Base-by-base conservation (phyloP, 2,113 vertebrate genomes). In the Hydropotes inermis region DNA sequence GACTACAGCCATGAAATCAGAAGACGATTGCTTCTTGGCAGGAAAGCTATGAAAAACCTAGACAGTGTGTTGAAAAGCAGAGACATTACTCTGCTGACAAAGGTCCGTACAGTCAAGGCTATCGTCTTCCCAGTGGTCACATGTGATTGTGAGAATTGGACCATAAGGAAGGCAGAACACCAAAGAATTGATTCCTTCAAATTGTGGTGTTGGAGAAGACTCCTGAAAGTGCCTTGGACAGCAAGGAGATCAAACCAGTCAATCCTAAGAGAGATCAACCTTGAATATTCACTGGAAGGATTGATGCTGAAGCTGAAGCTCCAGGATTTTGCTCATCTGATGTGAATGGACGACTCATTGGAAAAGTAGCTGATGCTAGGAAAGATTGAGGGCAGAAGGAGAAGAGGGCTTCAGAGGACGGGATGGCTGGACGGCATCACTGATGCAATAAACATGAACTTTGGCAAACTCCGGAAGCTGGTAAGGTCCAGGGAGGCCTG, bases 321-420 rank as follows among this genome's bases (percentile, higher is more conserved):
- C 64, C 64, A 70, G 17, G 17, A 70, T 36, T 70, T 70, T 36
- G 64, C 4, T 1, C 17, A 21, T 11, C 17, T 70, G 64, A 70
- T 21, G 64, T 0, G 0, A 70, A 70, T 19, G 19, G 64, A 36
- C 0, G 4, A 70, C n/a, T 70, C n/a, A 70, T 21, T 70, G 64
- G 9, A 21, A 70, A 70, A 70, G n/a, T 36, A n/a, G 16, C 17
- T 70, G 9, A 54, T 54, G 52, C 52, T 54, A 17, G 64, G n/a
- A 21, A 70, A 70, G 64, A 70, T 36, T 36, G 64, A 36, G 9
- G 9, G 64, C n/a, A 36, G n/a, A 21, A 21, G 64, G 8, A 36
- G 33, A 67, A 70, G 64, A 70, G 17, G 64, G n/a, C 19, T 36
- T 23, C 64, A 70, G 64, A 36, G 17, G 64, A 70, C 11, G 64